These are phyloP conservation scores for Argopecten irradians DNA, from an alignment of 1,140 invertebrate genomes.

Conservation along the genomic window DNA sequence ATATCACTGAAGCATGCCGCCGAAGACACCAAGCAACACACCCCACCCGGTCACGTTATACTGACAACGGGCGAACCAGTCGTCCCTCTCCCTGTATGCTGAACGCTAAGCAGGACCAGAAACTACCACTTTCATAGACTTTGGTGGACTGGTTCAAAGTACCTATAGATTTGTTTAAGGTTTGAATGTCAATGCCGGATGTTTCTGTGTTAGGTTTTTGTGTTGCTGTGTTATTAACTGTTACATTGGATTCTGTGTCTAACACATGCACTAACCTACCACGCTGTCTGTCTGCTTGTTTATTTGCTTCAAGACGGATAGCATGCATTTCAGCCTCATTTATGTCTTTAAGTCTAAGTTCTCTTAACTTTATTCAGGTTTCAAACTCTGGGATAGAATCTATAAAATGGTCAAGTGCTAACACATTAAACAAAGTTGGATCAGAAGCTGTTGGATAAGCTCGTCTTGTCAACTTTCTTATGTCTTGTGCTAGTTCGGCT, in stretches of 20 bases:
- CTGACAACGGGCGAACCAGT: too few species aligned
- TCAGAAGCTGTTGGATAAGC: background rate
- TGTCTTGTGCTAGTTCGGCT: background rate
- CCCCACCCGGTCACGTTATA: too few species aligned
- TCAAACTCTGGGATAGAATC: constrained; percentile 34
- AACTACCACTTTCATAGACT: too few species aligned
- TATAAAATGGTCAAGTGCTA: constrained; percentile 34
- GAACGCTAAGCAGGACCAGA: too few species aligned
- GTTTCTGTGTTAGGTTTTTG: background rate
- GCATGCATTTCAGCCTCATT: constrained; percentile 27
- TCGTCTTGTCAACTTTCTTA: background rate
- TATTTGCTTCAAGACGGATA: constrained; percentile 34
- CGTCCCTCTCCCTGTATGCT: too few species aligned
- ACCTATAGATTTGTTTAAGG: background rate
- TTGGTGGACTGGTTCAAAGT: background rate
- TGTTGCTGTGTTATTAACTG: background rate
- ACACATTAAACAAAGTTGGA: background rate
- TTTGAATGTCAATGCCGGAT: background rate
- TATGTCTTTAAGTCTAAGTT: constrained; percentile 25
- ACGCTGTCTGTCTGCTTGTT: constrained; percentile 25
- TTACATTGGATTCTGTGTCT: background rate
- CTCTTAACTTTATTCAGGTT: constrained; percentile 30
- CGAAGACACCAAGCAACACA: too few species aligned
- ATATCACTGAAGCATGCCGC: too few species aligned
- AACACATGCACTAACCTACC: background rate